Evolutionary conservation across 2,113 vertebrate genomes (phyloP).

Genomic region (Chamaetylas fuelleborni): DNA sequence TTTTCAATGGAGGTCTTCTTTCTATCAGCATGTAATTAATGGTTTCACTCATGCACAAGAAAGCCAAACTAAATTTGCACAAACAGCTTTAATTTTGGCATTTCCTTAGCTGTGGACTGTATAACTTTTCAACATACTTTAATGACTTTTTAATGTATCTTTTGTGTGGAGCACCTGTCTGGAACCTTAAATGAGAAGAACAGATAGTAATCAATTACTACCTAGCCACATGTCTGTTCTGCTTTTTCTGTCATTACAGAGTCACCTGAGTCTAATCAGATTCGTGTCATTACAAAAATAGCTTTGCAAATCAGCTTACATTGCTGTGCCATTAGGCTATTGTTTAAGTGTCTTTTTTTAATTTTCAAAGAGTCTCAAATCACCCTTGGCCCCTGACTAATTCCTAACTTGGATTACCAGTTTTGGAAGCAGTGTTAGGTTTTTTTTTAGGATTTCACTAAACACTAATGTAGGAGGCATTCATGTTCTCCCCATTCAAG

Average conservation of each 20-base stretch:
- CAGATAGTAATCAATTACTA: not conserved
- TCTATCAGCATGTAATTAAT: not conserved
- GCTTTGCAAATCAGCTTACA: slow-evolving; percentile 1
- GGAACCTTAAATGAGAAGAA: not conserved
- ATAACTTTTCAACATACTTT: not conserved
- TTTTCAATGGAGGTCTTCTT: not conserved
- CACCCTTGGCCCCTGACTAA: not conserved
- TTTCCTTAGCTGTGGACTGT: not conserved
- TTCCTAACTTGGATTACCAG: not conserved
- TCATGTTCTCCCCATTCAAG: not conserved
- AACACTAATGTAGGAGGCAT: not conserved
- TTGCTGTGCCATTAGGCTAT: not conserved
- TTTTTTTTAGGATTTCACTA: not conserved
- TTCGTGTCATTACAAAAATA: not conserved
- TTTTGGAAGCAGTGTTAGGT: not conserved
- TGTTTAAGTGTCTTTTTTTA: not conserved
- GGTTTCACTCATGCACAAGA: not conserved
- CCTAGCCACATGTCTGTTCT: not conserved
- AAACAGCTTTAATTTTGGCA: not conserved
- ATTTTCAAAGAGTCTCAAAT: not conserved
- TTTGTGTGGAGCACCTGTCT: not conserved
- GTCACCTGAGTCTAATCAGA: slow-evolving; percentile 1
- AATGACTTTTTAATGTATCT: not conserved
- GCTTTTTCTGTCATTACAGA: not conserved
- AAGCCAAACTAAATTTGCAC: not conserved